Conservation (phyloP, 1,140 invertebrate species). For the Neodiprion lecontei region DNA sequence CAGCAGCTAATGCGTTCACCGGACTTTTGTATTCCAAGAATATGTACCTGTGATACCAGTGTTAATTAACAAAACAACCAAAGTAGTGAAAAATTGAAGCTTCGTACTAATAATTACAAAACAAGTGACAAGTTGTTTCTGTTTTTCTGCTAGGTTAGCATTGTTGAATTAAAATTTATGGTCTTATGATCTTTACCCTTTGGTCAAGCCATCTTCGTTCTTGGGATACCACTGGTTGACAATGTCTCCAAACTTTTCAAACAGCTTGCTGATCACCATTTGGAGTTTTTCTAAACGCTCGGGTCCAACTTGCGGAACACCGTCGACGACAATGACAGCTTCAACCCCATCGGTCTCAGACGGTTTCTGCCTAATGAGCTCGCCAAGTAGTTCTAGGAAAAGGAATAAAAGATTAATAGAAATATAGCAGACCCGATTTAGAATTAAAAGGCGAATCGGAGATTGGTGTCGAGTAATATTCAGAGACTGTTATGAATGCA, state of each 20-base stretch:
- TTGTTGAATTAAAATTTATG: background rate
- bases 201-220: slow-evolving; percentile 80
- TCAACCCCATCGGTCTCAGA: slow-evolving; percentile 95
- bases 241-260: slow-evolving; percentile 89
- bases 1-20: slow-evolving; percentile 83
- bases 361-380: slow-evolving; percentile 86
- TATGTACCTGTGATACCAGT: slow-evolving; percentile 72
- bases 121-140: background rate
- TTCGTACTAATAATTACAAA: slow-evolving; percentile 21
- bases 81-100: background rate
- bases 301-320: slow-evolving; percentile 92
- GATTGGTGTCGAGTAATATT: too few species aligned
- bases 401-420: slow-evolving; percentile 20
- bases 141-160: slow-evolving; percentile 3
- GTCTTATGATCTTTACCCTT: slow-evolving; percentile 70
- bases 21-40: slow-evolving; percentile 92
- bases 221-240: slow-evolving; percentile 91
- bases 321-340: slow-evolving; percentile 95
- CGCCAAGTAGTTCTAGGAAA: slow-evolving; percentile 85
- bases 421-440: background rate
- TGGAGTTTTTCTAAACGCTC: slow-evolving; percentile 93
- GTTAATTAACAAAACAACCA: slow-evolving; percentile 18
- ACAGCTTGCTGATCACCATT: slow-evolving; percentile 91
- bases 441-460: too few species aligned
- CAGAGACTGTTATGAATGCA: too few species aligned